Percentiles rank a stretch among this genome's conserved stretches.
These are phyloP conservation scores for Hystrix brachyura DNA, from an alignment of 2,113 vertebrate species.

Conservation along the genomic window DNA sequence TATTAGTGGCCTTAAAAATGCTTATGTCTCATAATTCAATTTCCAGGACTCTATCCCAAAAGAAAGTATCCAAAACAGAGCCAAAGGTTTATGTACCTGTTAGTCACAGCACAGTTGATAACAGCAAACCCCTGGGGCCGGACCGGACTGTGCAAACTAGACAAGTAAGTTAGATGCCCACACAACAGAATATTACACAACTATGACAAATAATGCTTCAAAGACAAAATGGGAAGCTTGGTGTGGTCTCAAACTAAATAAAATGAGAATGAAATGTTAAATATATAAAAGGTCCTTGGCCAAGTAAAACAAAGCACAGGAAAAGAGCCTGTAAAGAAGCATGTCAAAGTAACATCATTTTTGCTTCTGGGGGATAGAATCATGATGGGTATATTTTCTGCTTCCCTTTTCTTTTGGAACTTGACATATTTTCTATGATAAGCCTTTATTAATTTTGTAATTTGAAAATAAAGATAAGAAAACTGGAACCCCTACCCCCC, in stretches of 20 bases:
- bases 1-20: neutral
- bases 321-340: neutral
- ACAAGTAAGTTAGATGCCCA: neutral
- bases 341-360: neutral
- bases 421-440: conserved; percentile 28
- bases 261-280: neutral
- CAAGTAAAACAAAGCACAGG: neutral
- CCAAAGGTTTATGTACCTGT: neutral
- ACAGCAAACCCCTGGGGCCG: neutral
- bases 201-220: neutral
- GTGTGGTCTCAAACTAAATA: neutral
- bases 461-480: neutral
- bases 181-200: neutral
- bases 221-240: neutral
- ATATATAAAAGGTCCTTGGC: neutral
- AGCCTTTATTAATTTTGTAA: neutral
- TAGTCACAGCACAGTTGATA: neutral
- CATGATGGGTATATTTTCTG: neutral
- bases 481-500: neutral
- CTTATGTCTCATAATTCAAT: neutral
- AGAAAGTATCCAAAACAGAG: neutral
- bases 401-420: conserved; percentile 33
- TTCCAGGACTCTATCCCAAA: neutral
- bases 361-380: neutral
- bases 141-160: neutral